These are phyloP conservation scores for Theristicus caerulescens DNA, from an alignment of 2,113 vertebrate genomes.

Conservation along the genomic window DNA sequence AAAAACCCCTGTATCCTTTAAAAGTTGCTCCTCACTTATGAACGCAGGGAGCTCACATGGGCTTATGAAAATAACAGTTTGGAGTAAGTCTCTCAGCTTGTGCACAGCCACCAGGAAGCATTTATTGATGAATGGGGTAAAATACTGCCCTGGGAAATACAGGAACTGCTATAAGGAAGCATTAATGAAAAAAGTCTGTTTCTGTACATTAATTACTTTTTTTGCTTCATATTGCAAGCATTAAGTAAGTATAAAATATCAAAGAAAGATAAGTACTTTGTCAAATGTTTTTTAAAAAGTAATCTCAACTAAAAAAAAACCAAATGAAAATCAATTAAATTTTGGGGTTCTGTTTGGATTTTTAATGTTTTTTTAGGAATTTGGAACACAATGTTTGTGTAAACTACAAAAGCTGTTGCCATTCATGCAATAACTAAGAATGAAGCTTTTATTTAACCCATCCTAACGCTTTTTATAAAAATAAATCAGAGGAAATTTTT, in stretches of 20 bases:
- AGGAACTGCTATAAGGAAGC: neutral
- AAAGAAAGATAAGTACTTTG: neutral
- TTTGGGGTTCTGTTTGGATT: neutral
- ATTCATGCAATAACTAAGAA: neutral
- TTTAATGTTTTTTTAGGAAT: neutral
- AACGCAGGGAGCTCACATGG: neutral
- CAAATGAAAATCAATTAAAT: neutral
- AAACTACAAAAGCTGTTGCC: neutral
- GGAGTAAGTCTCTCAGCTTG: neutral
- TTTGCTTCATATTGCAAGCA: neutral
- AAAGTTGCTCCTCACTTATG: neutral
- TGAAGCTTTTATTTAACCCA: neutral
- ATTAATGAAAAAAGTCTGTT: conserved; percentile 9
- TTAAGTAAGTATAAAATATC: neutral
- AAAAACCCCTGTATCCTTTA: neutral
- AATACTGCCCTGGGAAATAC: neutral
- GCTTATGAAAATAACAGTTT: neutral
- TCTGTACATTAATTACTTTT: neutral
- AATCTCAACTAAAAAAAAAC: neutral
- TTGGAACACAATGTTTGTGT: neutral
- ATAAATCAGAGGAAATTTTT: neutral
- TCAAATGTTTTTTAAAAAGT: neutral
- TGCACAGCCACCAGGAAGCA: conserved; percentile 9
- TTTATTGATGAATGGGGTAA: neutral
- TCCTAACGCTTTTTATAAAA: neutral